Conservation (phyloP, 2,888 invertebrate genomes). For the Achlya flavicornis region DNA sequence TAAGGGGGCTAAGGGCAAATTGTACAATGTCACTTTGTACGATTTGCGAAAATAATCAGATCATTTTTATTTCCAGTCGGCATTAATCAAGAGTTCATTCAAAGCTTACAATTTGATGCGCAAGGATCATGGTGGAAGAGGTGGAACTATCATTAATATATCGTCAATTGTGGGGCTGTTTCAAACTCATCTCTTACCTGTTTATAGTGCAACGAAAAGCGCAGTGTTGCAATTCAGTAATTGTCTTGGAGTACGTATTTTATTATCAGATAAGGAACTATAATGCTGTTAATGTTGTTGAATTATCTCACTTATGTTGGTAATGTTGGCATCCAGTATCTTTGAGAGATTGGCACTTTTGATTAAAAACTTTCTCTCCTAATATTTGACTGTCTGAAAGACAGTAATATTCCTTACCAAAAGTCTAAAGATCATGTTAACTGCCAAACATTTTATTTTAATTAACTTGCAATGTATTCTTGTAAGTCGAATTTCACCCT, state of each 20-base stretch:
- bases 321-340: too few relatives aligned
- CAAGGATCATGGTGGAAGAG: slow-evolving; percentile 61
- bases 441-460: too few relatives aligned
- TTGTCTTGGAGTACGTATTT: slow-evolving; percentile 65
- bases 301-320: neutral
- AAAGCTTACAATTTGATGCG: slow-evolving; percentile 70
- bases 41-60: too few relatives aligned
- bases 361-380: too few relatives aligned
- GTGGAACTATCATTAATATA: slow-evolving; percentile 72
- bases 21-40: too few relatives aligned
- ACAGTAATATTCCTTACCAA: too few relatives aligned
- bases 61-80: slow-evolving; percentile 55
- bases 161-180: slow-evolving; percentile 65
- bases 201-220: slow-evolving; percentile 70
- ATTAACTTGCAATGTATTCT: too few relatives aligned
- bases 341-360: too few relatives aligned
- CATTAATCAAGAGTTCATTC: slow-evolving; percentile 63
- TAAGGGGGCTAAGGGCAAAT: too few relatives aligned
- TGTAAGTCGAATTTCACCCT: too few relatives aligned
- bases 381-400: too few relatives aligned
- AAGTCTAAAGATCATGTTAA: too few relatives aligned
- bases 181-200: slow-evolving; percentile 51
- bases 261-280: neutral
- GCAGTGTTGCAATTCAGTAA: slow-evolving; percentile 73
- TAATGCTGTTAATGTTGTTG: neutral